Evolutionary conservation across 2,113 vertebrate genomes (phyloP).

Genomic region (Lichenostomus cassidix): DNA sequence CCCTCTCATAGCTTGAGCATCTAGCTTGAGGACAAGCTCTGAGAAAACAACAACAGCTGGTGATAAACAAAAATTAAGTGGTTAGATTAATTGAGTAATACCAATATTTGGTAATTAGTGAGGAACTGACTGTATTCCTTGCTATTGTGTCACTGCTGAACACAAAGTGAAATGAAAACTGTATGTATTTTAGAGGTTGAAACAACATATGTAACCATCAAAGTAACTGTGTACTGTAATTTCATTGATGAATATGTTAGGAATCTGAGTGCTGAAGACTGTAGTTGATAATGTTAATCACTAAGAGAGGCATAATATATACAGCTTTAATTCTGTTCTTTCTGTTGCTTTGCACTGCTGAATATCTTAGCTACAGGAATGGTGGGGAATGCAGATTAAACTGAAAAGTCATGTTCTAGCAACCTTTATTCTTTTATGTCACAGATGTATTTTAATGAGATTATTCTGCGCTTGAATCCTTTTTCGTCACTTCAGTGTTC

Average conservation of each 20-base stretch:
- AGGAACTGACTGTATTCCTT: background rate
- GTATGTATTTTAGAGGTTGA: background rate
- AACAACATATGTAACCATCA: background rate
- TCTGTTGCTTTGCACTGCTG: background rate
- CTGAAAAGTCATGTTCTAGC: background rate
- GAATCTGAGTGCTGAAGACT: background rate
- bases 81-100: background rate
- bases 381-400: background rate
- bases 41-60: conserved; percentile 39
- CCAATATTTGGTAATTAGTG: background rate
- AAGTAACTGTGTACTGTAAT: background rate
- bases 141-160: background rate
- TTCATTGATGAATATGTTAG: background rate
- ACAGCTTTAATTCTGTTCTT: background rate
- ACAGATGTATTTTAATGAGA: background rate
- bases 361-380: background rate
- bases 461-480: background rate
- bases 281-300: background rate
- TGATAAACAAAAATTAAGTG: conserved; percentile 19
- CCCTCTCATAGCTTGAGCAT: background rate
- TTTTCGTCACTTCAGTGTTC: background rate
- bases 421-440: background rate
- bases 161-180: background rate
- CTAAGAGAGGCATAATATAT: background rate
- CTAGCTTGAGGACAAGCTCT: conserved; percentile 19